These are phyloP conservation scores for Morpho deidamia DNA, from an alignment of 2,888 invertebrate genomes.

Conservation along the genomic window DNA sequence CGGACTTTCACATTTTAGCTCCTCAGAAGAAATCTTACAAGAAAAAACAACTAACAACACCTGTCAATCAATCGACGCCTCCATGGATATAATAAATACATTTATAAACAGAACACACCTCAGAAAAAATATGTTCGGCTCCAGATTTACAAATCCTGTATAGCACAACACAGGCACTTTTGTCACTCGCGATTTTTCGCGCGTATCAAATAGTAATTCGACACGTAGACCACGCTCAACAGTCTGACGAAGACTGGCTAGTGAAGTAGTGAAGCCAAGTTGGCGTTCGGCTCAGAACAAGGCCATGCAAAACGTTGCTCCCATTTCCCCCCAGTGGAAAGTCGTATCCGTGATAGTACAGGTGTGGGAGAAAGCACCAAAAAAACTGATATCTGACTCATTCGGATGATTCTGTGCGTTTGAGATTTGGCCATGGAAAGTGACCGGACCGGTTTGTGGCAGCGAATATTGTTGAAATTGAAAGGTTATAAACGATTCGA, in stretches of 20 bases:
- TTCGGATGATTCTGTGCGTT: conserved; percentile 50
- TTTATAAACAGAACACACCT: conserved; percentile 45
- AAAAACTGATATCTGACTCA: conserved; percentile 68
- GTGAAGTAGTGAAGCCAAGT: conserved; percentile 27
- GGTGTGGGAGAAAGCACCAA: conserved; percentile 75
- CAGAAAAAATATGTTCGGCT: conserved; percentile 47
- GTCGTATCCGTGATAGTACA: conserved; percentile 72
- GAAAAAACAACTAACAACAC: not conserved
- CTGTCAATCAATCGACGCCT: not conserved
- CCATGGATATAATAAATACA: conserved; percentile 1
- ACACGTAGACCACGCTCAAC: conserved; percentile 33
- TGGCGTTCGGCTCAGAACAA: conserved; percentile 52
- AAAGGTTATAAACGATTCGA: conserved; percentile 9
- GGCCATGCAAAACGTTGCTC: conserved; percentile 72
- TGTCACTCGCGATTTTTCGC: conserved; percentile 50
- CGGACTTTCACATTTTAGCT: conserved; percentile 29
- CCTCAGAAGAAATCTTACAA: conserved; percentile 17
- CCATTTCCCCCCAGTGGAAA: conserved; percentile 72
- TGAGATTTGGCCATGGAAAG: conserved; percentile 47
- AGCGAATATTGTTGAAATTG: conserved; percentile 9
- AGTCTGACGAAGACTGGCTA: conserved; percentile 45
- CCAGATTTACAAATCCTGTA: conserved; percentile 62
- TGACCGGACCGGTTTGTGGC: conserved; percentile 63
- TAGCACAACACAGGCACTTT: conserved; percentile 41
- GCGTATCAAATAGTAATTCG: conserved; percentile 24